Conservation (phyloP, 2,113 vertebrate genomes). For the Haemorhous mexicanus region DNA sequence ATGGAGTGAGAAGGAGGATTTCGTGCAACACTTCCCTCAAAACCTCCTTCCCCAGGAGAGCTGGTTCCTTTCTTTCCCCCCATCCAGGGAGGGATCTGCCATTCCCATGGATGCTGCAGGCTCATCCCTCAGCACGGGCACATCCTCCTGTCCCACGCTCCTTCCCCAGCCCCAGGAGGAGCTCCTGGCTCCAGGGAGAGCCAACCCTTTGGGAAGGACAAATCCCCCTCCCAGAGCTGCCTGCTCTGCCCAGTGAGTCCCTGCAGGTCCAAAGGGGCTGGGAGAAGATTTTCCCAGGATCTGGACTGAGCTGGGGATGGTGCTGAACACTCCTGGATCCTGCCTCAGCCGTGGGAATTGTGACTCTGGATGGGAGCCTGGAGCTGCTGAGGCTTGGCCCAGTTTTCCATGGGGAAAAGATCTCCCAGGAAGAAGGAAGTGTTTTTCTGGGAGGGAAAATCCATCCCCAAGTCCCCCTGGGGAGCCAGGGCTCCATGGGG, state of each 20-base stretch:
- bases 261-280: no score
- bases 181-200: neutral
- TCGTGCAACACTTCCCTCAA: neutral
- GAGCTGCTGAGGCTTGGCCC: neutral
- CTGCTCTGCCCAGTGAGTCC: fast-evolving
- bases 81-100: neutral
- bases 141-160: neutral
- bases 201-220: fast-evolving
- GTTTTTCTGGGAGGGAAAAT: neutral
- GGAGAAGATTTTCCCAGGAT: neutral
- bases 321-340: neutral
- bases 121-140: neutral
- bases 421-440: fast-evolving
- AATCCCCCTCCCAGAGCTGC: neutral
- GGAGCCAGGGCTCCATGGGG: fast-evolving
- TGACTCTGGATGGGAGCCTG: neutral
- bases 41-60: neutral
- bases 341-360: neutral
- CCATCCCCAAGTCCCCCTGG: fast-evolving
- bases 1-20: neutral
- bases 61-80: neutral
- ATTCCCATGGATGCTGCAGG: neutral
- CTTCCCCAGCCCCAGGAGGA: neutral
- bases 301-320: neutral
- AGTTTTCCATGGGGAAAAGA: neutral